Evolutionary conservation across 2,113 vertebrate species (phyloP), one percentile per base, ranked within the genome.

Genomic region (Cranoglanis bouderius): DNA sequence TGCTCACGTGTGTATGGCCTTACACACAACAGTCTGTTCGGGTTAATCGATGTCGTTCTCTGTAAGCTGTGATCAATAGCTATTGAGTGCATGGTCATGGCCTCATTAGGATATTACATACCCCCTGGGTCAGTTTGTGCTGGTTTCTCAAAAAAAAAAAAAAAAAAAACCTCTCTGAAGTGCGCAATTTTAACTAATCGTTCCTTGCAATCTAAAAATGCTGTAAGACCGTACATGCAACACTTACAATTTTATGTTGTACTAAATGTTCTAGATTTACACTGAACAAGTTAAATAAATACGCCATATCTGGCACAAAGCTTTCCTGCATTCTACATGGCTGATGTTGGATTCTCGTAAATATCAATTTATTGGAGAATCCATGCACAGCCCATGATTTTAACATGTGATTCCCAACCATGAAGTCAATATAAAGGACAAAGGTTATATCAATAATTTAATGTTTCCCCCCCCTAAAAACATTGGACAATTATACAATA

Each of bases 21-120:
- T 35, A 29, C 38, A 26, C 10, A 38, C 38, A 29, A 26, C 35
- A 49, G 38, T 63, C 57, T 32, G 55, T 63, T 53, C 9, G 12
- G 53, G 63, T 43, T 49, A 49, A 78, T 87, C n/a, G 43, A 78
- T 77, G 89, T 91, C 32, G 89, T 91, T 51, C 70, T 78, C 7
- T 43, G 43, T 82, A 85, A 55, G 61, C 32, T 72, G 65, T 43
- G 57, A 85, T 90, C 84, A 61, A 78, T 87, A 89, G 9, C 29
- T 24, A 85, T 81, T 46, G 43, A 85, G 9, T 6, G 78, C 19
- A 13, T 24, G 29, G 35, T 84, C 61, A 84, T 87, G 89, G 21
- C 74, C 72, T 72, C 46, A 35, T 78, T 84, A 78, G 49, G 26
- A 24, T 26, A 29, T n/a, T 32, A 72, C 19, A 38, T 89, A 21